A percentile compares a stretch with the other conserved stretches of the same genome.
Evolutionary conservation across 2,113 vertebrate species (phyloP).

Genomic region (Pollachius pollachius): DNA sequence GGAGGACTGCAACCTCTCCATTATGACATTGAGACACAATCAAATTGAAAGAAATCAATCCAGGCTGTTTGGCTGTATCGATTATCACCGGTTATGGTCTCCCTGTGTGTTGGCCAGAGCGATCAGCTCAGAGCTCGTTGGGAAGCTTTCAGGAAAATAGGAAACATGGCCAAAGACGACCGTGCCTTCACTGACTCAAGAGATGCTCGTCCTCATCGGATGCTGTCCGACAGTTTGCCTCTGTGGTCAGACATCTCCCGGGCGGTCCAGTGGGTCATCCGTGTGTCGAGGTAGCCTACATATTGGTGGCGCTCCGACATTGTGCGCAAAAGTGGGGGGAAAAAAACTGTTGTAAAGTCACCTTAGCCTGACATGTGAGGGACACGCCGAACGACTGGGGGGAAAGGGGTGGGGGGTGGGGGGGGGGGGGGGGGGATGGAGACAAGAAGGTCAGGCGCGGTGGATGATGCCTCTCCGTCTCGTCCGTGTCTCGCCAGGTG

Average conservation of each 20-base stretch:
- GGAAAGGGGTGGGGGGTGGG: slow-evolving; percentile 8
- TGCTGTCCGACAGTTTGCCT: slow-evolving; percentile 66
- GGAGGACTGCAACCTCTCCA: slow-evolving; percentile 94
- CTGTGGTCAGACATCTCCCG: slow-evolving; percentile 61
- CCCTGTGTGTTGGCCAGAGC: slow-evolving; percentile 60
- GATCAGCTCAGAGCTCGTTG: slow-evolving; percentile 69
- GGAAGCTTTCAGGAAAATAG: slow-evolving; percentile 54
- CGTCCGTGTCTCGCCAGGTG: slow-evolving; percentile 46
- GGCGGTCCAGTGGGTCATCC: slow-evolving; percentile 53
- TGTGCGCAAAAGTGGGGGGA: slow-evolving; percentile 63
- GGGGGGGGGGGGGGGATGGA: background rate
- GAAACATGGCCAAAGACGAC: slow-evolving; percentile 66
- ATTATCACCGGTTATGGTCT: slow-evolving; percentile 51
- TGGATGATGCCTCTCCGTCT: slow-evolving; percentile 52
- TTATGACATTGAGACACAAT: slow-evolving; percentile 71
- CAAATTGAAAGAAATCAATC: slow-evolving; percentile 34
- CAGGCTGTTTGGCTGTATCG: slow-evolving; percentile 39
- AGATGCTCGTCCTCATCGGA: slow-evolving; percentile 43
- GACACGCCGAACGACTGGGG: slow-evolving; percentile 49
- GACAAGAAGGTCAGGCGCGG: slow-evolving; percentile 50
- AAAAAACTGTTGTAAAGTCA: slow-evolving; percentile 70
- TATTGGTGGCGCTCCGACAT: slow-evolving; percentile 60
- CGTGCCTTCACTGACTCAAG: slow-evolving; percentile 47
- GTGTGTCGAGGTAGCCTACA: slow-evolving; percentile 54
- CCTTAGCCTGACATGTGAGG: slow-evolving; percentile 69